Conservation (phyloP, 2,888 invertebrate species). For the Tenthredo notha region DNA sequence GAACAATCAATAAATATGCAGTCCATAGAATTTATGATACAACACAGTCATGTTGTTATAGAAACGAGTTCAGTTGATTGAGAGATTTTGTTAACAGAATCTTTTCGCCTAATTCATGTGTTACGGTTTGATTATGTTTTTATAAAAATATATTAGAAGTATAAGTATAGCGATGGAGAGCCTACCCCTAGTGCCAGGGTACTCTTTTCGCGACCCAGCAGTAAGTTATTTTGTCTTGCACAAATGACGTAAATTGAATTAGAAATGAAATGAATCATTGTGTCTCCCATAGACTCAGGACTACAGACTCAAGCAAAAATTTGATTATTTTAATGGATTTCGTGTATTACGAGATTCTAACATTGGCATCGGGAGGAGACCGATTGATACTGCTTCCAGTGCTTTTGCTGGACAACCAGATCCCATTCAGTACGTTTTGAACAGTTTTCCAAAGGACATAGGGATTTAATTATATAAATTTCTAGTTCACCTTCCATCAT, state of each 20-base stretch:
- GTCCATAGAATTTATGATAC: not conserved
- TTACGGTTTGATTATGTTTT: slow-evolving; percentile 47
- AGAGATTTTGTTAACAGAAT: not conserved
- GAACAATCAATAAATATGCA: slow-evolving; percentile 26
- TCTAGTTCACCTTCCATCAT: not conserved
- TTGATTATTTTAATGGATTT: slow-evolving; percentile 85
- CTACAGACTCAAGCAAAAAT: slow-evolving; percentile 79
- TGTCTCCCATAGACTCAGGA: slow-evolving; percentile 64
- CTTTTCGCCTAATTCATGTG: slow-evolving; percentile 29
- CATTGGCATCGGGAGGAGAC: slow-evolving; percentile 76
- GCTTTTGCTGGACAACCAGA: slow-evolving; percentile 63
- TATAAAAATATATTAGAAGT: slow-evolving; percentile 46
- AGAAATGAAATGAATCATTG: not conserved
- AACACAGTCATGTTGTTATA: slow-evolving; percentile 65
- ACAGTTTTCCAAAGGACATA: slow-evolving; percentile 41
- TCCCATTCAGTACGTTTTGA: slow-evolving; percentile 57
- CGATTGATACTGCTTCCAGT: slow-evolving; percentile 65
- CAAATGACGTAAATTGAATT: not conserved
- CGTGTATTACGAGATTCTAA: slow-evolving; percentile 81
- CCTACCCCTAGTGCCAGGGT: slow-evolving; percentile 86
- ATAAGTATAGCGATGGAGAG: slow-evolving; percentile 75
- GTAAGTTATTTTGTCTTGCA: slow-evolving; percentile 63
- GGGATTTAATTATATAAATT: not conserved
- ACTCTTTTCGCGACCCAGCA: slow-evolving; percentile 84
- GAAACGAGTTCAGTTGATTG: slow-evolving; percentile 61